These are phyloP conservation scores for Sigmodon hispidus DNA, from an alignment of 2,113 vertebrate species.

Conservation along the genomic window DNA sequence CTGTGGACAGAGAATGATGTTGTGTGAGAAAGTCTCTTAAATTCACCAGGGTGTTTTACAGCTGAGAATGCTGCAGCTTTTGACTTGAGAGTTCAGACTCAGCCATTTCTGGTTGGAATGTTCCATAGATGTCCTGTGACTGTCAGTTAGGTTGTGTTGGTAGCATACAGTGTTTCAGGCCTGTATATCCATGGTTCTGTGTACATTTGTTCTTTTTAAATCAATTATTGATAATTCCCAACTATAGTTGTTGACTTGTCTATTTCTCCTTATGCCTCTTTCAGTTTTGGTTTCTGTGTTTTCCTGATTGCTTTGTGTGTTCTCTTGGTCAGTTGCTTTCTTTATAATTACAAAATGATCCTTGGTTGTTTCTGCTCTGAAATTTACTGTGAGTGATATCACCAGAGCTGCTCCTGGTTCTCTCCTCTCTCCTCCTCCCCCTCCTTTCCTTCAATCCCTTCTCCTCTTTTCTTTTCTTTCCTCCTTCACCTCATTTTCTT, in stretches of 20 bases:
- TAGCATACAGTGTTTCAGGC: background rate
- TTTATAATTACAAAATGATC: background rate
- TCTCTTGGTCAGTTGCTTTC: background rate
- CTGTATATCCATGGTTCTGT: background rate
- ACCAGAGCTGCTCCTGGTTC: background rate
- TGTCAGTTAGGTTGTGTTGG: background rate
- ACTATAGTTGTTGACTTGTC: background rate
- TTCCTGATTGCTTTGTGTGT: background rate
- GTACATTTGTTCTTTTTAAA: background rate
- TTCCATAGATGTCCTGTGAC: background rate
- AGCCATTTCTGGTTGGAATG: background rate
- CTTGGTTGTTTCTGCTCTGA: slow-evolving; percentile 6
- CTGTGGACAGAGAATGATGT: slow-evolving; percentile 4
- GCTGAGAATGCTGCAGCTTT: background rate
- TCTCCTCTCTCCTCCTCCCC: background rate
- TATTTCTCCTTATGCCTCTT: background rate
- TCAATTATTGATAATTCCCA: background rate
- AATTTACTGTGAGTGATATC: background rate
- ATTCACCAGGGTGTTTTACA: background rate
- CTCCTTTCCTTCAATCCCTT: no score
- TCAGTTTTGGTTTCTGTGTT: background rate
- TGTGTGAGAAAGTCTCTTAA: background rate
- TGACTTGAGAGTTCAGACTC: background rate
- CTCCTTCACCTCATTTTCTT: background rate
- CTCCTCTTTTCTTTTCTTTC: background rate